Evolutionary conservation across 2,888 invertebrate species (phyloP).

Genomic region (Pristionchus mayeri): DNA sequence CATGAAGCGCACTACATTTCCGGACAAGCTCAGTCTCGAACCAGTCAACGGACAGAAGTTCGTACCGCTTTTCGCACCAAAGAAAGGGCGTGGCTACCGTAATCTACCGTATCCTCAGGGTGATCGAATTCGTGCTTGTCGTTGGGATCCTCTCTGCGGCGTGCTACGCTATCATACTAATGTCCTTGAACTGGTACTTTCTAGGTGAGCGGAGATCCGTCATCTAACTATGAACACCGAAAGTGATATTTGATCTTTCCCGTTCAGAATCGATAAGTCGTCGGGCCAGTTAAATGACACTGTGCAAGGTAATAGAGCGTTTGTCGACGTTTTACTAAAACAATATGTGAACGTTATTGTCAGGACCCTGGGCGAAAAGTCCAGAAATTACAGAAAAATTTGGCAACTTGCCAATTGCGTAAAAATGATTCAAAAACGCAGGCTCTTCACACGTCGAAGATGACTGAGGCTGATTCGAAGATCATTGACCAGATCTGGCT

Average conservation of each 20-base stretch:
- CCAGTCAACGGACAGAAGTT: background rate
- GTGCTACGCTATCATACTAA: background rate
- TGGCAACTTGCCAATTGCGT: too few relatives aligned
- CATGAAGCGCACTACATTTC: slow-evolving; percentile 21
- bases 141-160: background rate
- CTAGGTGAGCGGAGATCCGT: background rate
- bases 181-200: background rate
- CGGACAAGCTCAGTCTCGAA: background rate
- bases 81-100: background rate
- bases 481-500: too few relatives aligned
- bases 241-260: background rate
- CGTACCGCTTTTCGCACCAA: background rate
- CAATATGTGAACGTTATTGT: too few relatives aligned
- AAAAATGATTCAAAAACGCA: too few relatives aligned
- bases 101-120: background rate
- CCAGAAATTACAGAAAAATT: too few relatives aligned
- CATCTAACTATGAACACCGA: too few relatives aligned
- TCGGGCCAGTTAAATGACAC: background rate
- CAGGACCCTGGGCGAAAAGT: too few relatives aligned
- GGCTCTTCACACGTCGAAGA: too few relatives aligned
- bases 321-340: too few relatives aligned
- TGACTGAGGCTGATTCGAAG: too few relatives aligned
- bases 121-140: background rate
- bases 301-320: too few relatives aligned
- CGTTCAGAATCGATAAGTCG: background rate